Evolutionary conservation across 2,113 vertebrate species (phyloP).

Genomic region (Nettapus auritus): DNA sequence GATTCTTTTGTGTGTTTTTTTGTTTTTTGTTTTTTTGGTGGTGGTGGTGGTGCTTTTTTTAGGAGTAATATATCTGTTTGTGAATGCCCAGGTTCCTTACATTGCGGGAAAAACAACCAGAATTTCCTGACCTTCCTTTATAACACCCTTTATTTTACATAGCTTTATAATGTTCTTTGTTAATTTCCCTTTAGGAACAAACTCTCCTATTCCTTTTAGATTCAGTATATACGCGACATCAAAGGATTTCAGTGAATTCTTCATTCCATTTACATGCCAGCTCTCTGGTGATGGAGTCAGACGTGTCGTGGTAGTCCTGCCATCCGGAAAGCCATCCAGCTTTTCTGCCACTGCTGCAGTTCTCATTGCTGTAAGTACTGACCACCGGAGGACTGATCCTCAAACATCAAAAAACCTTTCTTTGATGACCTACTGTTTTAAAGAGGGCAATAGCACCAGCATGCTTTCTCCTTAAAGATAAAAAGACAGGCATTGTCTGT

Average conservation of each 20-base stretch:
- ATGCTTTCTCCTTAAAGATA: neutral
- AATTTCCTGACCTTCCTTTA: neutral
- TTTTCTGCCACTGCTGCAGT: neutral
- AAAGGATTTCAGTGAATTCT: neutral
- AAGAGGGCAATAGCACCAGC: neutral
- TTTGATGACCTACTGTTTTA: neutral
- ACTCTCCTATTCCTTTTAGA: neutral
- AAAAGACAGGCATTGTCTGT: neutral
- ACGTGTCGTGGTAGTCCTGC: neutral
- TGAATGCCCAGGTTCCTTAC: neutral
- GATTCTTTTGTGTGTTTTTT: neutral
- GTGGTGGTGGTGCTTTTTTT: neutral
- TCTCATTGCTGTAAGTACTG: neutral
- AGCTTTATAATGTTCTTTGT: neutral
- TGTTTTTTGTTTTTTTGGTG: neutral
- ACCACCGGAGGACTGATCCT: neutral
- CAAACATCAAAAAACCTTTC: neutral
- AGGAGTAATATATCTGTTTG: neutral
- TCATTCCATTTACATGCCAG: neutral
- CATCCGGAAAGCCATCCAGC: neutral
- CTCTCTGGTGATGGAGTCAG: neutral
- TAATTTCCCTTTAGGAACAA: neutral
- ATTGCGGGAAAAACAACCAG: neutral
- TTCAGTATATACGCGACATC: neutral
- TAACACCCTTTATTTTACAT: neutral